phyloP scores from a whole-genome alignment of 1,140 invertebrate genomes.

The Myzus persicae region DNA sequence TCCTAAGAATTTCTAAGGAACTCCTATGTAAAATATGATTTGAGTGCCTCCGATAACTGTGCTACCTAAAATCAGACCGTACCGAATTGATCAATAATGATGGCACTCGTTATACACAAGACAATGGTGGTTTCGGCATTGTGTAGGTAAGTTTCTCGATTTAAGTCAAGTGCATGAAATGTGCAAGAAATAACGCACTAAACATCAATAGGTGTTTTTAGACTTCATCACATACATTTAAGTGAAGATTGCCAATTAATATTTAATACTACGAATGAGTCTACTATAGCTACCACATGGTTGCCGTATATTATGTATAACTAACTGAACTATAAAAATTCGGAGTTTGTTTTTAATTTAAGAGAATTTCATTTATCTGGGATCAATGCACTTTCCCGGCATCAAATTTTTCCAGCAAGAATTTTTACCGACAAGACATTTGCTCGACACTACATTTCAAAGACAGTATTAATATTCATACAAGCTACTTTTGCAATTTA shows the following conservation, averaged over 20 bases:
- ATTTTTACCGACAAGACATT: too few species aligned
- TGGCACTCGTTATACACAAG: not conserved
- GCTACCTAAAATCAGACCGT: too few species aligned
- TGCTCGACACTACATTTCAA: too few species aligned
- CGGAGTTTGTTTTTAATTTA: not conserved
- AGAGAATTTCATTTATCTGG: not conserved
- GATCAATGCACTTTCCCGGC: too few species aligned
- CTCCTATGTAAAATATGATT: too few species aligned
- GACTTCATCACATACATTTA: not conserved
- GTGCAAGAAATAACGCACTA: not conserved
- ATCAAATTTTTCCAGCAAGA: too few species aligned
- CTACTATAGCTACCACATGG: too few species aligned
- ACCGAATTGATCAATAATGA: not conserved
- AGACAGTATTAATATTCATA: too few species aligned
- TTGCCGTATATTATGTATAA: too few species aligned
- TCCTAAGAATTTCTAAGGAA: too few species aligned
- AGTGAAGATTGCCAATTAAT: not conserved
- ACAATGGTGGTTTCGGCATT: not conserved
- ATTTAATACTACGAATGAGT: not conserved
- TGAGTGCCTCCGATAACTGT: too few species aligned
- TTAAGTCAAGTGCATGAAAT: not conserved
- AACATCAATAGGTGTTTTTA: not conserved
- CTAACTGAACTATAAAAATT: not conserved
- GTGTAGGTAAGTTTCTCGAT: not conserved
- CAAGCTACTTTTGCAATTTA: too few species aligned